Conservation (phyloP, 1,140 invertebrate genomes). For the Hypothenemus hampei region DNA sequence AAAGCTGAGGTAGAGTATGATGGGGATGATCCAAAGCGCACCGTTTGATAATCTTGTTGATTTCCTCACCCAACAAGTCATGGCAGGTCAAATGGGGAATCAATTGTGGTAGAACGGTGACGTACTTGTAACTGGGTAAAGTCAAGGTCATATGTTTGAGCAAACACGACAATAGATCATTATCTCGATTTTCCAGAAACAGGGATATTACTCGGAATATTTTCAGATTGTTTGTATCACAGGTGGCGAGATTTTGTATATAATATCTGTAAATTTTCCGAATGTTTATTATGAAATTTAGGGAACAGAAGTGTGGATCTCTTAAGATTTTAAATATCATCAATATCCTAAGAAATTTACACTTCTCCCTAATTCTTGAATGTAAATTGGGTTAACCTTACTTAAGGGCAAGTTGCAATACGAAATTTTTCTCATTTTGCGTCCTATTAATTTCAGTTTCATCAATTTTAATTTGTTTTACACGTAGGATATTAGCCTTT, state of each 20-base stretch:
- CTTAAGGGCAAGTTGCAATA: constrained; percentile 58
- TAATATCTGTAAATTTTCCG: constrained; percentile 59
- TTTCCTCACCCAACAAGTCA: constrained; percentile 34
- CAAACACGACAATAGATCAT: constrained; percentile 50
- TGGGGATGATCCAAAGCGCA: constrained; percentile 71
- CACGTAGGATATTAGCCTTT: constrained; percentile 48
- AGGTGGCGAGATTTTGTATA: constrained; percentile 55
- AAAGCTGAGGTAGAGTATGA: constrained; percentile 74
- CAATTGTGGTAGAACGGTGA: constrained; percentile 79
- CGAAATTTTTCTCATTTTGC: constrained; percentile 60
- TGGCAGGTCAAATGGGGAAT: constrained; percentile 66
- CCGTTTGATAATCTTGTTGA: constrained; percentile 34
- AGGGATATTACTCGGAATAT: constrained; percentile 81
- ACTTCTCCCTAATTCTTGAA: no score
- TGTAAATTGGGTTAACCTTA: no score
- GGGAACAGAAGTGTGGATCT: no score
- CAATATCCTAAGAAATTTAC: no score
- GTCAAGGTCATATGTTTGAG: constrained; percentile 53
- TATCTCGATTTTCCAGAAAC: constrained; percentile 72
- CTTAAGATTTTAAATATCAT: no score
- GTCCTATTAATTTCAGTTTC: constrained; percentile 67
- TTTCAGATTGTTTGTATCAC: constrained; percentile 65
- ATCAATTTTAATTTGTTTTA: constrained; percentile 59
- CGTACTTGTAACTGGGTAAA: constrained; percentile 75
- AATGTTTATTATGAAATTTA: no score